A percentile compares a stretch with the other conserved stretches of the same genome.
Conservation (phyloP, 2,113 vertebrate genomes). For the Hippocampus abdominalis region DNA sequence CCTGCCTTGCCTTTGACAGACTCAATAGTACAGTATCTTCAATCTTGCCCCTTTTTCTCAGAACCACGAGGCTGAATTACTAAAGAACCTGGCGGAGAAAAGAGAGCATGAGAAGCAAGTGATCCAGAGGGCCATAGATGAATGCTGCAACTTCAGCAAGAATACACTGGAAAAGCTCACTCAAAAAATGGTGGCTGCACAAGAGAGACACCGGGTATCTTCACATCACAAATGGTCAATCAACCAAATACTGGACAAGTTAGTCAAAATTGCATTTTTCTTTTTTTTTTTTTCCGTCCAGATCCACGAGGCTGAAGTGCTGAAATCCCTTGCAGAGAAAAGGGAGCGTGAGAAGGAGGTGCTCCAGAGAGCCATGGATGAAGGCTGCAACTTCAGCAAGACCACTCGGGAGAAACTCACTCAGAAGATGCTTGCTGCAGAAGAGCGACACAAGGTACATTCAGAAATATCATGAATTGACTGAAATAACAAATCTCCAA, state of each 20-base stretch:
- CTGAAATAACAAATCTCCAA: not conserved
- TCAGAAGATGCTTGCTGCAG: constrained; percentile 92
- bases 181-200: constrained; percentile 85
- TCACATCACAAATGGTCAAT: not conserved
- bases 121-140: constrained; percentile 90
- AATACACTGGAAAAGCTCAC: constrained; percentile 85
- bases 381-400: constrained; percentile 93
- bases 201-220: constrained; percentile 90
- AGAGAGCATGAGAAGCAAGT: constrained; percentile 94
- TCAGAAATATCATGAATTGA: not conserved
- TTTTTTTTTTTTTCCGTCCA: constrained; percentile 39
- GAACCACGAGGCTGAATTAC: constrained; percentile 88
- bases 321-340: constrained; percentile 92
- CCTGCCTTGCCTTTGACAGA: not conserved
- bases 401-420: constrained; percentile 94
- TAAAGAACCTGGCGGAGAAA: constrained; percentile 92
- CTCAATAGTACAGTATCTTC: not conserved
- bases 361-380: constrained; percentile 89
- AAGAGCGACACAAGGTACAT: constrained; percentile 92
- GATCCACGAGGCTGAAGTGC: constrained; percentile 88
- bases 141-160: constrained; percentile 93
- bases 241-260: not conserved
- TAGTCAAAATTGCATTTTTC: not conserved
- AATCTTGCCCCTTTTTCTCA: constrained; percentile 40
- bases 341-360: constrained; percentile 94